Base-by-base conservation (phyloP, 2,113 vertebrate genomes). In the Pungitius pungitius region DNA sequence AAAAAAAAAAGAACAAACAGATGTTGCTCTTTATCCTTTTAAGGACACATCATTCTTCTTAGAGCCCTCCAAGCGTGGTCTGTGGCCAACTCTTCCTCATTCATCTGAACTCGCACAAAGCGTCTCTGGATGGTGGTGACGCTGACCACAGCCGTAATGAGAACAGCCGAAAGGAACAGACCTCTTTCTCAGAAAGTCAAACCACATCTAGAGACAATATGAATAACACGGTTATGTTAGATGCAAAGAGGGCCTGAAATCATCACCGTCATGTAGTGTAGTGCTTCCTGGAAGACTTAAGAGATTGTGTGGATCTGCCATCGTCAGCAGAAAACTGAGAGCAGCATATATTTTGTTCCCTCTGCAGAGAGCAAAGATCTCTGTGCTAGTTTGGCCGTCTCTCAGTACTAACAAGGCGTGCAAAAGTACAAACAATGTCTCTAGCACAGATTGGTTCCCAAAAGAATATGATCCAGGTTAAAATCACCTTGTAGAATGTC, bases 131-230 rank as follows among this genome's bases (percentile, higher is more conserved):
- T 80, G 60, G 75, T 42, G 85, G 81, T 65, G 79, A 85, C 81
- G 77, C 6, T 59, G 80, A 84, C 86, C 73, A 77, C 87, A 89
- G 73, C 78, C 82, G 78, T 64, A 82, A 81, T 45, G 82, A 70
- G 73, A 86, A 81, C 89, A 85, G 80, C 81, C 83, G 77, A 35
- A 68, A 4, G 3, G 58, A 82, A 60, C 47, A 73, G 83, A 49
- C 54, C 30, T 37, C 37, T 35, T 52, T 76, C 77, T 75, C 30
- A 64, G 45, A 71, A 68, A 64, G 73, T 64, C 4, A 71, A 86
- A 86, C 80, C 81, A 80, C 81, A 87, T 85, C 64, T 69, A 75
- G 30, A 69, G 51, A 69, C 10, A 22, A 72, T 58, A 22, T 52
- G 52, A 82, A 69, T 65, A 78, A 72, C 60, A 69, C 45, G 65